Evolutionary conservation across 2,888 invertebrate species (phyloP).

Genomic region (Rhorus exstirpatorius): DNA sequence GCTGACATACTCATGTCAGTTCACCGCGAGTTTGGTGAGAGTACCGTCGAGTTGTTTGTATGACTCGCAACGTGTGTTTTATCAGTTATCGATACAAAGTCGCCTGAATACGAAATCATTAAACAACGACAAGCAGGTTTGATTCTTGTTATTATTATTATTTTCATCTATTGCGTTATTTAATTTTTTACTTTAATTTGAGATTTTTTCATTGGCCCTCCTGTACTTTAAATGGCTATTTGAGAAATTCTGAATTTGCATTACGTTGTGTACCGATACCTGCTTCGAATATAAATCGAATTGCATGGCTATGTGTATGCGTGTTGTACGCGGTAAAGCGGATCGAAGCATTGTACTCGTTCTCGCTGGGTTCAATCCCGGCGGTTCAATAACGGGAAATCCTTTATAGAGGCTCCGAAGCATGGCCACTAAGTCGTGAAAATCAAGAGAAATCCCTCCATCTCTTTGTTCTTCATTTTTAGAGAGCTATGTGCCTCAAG

Average conservation of each 20-base stretch:
- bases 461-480: background rate
- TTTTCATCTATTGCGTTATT: background rate
- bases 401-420: background rate
- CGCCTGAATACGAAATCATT: background rate
- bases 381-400: constrained; percentile 61
- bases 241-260: no score
- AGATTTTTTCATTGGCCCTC: background rate
- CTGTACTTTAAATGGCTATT: no score
- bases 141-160: background rate
- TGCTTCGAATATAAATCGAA: constrained; percentile 41
- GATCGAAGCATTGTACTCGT: constrained; percentile 47
- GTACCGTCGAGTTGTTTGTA: constrained; percentile 45
- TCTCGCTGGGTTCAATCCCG: constrained; percentile 15
- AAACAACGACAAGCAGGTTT: background rate
- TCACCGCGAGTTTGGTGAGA: constrained; percentile 46
- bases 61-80: constrained; percentile 19
- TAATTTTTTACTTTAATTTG: background rate
- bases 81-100: background rate
- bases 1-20: constrained; percentile 39
- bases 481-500: background rate
- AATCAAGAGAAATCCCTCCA: constrained; percentile 4
- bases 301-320: constrained; percentile 19
- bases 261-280: no score
- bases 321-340: constrained; percentile 35
- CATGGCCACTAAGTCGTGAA: constrained; percentile 20